A percentile compares a stretch with the other conserved stretches of the same genome.
Conservation (phyloP, 2,888 invertebrate genomes). For the Tortrix viridana region DNA sequence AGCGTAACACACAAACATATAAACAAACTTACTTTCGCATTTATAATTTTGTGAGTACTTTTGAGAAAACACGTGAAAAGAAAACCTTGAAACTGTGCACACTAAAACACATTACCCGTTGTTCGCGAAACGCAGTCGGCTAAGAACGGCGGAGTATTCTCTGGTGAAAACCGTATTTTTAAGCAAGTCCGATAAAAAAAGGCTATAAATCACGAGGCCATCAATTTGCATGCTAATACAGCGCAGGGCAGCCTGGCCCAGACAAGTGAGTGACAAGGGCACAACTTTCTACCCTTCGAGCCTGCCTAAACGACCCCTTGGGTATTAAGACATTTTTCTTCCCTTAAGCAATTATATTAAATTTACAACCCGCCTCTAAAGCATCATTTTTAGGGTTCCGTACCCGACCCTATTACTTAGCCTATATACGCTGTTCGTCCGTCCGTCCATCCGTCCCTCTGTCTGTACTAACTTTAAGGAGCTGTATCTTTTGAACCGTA, state of each 20-base stretch:
- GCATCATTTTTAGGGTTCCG: constrained; percentile 51
- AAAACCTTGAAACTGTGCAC: too few species aligned
- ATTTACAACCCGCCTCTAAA: constrained; percentile 57
- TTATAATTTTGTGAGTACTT: too few species aligned
- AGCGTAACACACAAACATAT: too few species aligned
- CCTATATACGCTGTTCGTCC: too few species aligned
- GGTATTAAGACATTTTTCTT: constrained; percentile 72
- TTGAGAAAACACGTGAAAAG: too few species aligned
- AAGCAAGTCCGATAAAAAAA: constrained; percentile 46
- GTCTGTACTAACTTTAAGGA: too few species aligned
- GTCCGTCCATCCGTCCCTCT: too few species aligned
- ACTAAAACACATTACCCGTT: neutral
- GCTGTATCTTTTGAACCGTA: too few species aligned
- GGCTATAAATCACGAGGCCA: constrained; percentile 60
- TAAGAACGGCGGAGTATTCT: constrained; percentile 6
- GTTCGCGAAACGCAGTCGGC: neutral
- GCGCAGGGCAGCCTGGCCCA: constrained; percentile 49
- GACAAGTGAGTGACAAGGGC: constrained; percentile 77
- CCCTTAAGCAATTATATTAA: constrained; percentile 65
- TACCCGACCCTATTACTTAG: too few species aligned
- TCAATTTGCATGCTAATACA: constrained; percentile 78
- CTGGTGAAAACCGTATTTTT: constrained; percentile 42
- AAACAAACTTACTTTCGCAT: too few species aligned
- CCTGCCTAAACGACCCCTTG: constrained; percentile 61
- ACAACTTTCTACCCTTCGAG: constrained; percentile 55